These are phyloP conservation scores for Colossoma macropomum DNA, from an alignment of 2,113 vertebrate species.

Conservation along the genomic window DNA sequence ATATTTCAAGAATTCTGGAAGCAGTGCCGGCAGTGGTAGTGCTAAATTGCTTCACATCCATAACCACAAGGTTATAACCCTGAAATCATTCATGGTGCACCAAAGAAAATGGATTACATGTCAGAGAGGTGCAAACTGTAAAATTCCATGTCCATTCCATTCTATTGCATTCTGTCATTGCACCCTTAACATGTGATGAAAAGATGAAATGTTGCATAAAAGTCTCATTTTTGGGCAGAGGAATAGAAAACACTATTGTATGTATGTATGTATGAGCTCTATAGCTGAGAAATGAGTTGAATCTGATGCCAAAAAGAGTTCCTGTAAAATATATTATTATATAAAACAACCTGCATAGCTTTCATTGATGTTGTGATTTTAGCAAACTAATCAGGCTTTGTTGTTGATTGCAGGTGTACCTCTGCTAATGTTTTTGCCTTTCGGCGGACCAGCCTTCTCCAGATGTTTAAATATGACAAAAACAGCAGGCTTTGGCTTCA, in stretches of 20 bases:
- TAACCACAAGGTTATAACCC: neutral
- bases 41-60: constrained; percentile 14
- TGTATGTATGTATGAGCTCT: neutral
- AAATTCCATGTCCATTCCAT: neutral
- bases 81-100: neutral
- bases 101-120: neutral
- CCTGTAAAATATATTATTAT: no score
- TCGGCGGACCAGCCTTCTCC: constrained; percentile 14
- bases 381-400: constrained; percentile 10
- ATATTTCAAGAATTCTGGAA: neutral
- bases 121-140: neutral
- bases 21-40: neutral
- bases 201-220: neutral
- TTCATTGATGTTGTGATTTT: neutral
- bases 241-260: neutral
- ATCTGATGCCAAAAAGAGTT: no score
- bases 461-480: constrained; percentile 52
- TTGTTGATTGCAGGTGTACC: constrained; percentile 63
- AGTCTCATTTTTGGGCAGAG: neutral
- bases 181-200: neutral
- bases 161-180: neutral
- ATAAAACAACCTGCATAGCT: no score
- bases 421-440: constrained; percentile 35
- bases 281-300: no score
- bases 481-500: constrained; percentile 61